phyloP scores from a whole-genome alignment of 1,140 invertebrate genomes.

The Marisa cornuarietis region DNA sequence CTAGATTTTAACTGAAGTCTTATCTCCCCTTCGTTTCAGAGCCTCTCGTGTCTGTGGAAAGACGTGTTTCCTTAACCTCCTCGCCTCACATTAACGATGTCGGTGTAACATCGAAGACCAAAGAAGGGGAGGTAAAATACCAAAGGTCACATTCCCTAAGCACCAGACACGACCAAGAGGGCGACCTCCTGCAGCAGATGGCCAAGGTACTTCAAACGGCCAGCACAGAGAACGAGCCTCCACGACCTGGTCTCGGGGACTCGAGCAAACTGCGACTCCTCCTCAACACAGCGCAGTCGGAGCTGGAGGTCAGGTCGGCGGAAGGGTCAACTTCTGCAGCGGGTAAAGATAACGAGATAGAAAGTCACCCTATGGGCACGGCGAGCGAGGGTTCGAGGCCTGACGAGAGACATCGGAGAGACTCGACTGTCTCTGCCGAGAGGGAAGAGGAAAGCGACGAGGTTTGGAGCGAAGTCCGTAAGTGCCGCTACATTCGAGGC shows the following conservation, averaged over 20 bases:
- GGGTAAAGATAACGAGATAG: background rate
- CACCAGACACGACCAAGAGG: background rate
- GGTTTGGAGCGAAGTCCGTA: slow-evolving; percentile 12
- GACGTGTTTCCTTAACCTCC: too few relatives aligned
- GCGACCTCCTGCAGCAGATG: background rate
- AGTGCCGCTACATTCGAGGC: slow-evolving; percentile 28
- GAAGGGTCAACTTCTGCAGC: background rate
- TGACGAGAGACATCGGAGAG: background rate
- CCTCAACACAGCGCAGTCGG: background rate
- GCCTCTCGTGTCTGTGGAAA: too few relatives aligned
- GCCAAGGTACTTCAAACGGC: background rate
- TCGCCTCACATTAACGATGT: too few relatives aligned
- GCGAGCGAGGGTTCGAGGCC: background rate
- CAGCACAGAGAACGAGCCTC: background rate
- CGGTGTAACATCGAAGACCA: too few relatives aligned
- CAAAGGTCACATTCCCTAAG: background rate
- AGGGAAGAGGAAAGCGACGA: background rate
- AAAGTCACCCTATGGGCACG: background rate
- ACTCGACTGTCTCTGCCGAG: background rate
- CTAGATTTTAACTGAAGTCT: too few relatives aligned
- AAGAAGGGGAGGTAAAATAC: too few relatives aligned
- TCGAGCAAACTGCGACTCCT: too few relatives aligned
- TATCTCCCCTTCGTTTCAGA: too few relatives aligned
- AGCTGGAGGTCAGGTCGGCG: background rate
- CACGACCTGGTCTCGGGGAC: background rate